Base-by-base conservation (phyloP, 1,140 invertebrate species). In the Spodoptera frugiperda region DNA sequence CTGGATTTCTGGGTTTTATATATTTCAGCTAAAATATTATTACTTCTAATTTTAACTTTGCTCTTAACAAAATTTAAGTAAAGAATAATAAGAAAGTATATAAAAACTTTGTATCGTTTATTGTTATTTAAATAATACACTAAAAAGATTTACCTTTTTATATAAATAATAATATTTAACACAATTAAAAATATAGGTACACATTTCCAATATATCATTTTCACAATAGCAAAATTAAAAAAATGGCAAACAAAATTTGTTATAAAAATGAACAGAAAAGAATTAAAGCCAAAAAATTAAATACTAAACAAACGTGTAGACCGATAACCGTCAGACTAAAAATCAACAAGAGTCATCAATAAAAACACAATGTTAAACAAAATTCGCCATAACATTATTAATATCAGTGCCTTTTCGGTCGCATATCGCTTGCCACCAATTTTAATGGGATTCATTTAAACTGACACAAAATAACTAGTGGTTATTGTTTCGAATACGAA, bases 371-470 rank as follows among this genome's bases (percentile, higher is more conserved):
- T 48, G 61, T 48, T 46, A 71, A 14, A 46, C 33, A 54, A 55
- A 71, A 54, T 46, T 39, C 15, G 19, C 30, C 51, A 48, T 21
- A 33, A 21, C 55, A 44, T 71, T 55, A 57, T 44, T 68, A 53
- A 68, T 68, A 65, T 48, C 46, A 21, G 8, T 10, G 15, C 8
- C 11, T 25, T 25, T 65, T 65, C 49, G 67, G 49, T 39, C 67
- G 30, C 15, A 70, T 54, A 33, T 71, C 33, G 51, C 68, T 44
- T 71, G 49, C 57, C 19, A 39, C 57, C 33, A 33, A 15, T 39
- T 39, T 55, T 71, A 71, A 71, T 48, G 53, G 53, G 21, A 71
- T 71, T 71, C 51, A 71, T 71, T 71, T 53, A 54, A 55, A 54
- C 49, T 39, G 49, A 68, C 48, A 39, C 49, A 71, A 21, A 54